phyloP scores from a whole-genome alignment of 1,140 invertebrate genomes.

The Drosophila oshimai region DNA sequence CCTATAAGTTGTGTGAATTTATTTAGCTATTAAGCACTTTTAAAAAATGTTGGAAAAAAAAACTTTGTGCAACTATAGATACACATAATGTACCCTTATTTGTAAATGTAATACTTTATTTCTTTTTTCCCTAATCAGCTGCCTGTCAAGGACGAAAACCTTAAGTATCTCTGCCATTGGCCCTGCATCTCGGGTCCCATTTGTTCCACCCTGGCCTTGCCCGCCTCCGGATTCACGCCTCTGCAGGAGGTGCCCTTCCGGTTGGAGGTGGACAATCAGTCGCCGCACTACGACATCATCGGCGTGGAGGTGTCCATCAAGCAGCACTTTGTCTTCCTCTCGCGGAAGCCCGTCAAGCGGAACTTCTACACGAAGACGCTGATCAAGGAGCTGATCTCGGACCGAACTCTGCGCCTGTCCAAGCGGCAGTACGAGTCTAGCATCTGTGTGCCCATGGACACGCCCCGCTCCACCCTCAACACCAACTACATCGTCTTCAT shows the following conservation, averaged over 20 bases:
- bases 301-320: constrained; percentile 70
- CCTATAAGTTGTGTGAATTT: too few relatives aligned
- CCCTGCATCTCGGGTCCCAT: constrained; percentile 77
- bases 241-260: constrained; percentile 70
- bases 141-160: constrained; percentile 70
- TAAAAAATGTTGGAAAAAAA: too few relatives aligned
- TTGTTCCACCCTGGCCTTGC: constrained; percentile 54
- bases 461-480: constrained; percentile 72
- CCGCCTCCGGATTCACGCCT: constrained; percentile 70
- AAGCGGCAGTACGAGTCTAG: constrained; percentile 70
- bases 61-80: too few relatives aligned
- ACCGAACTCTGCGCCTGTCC: constrained; percentile 66
- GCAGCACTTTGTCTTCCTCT: constrained; percentile 76
- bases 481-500: constrained; percentile 78
- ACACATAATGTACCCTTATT: too few relatives aligned
- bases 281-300: constrained; percentile 73
- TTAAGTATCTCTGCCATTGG: constrained; percentile 80
- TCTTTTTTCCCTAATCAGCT: constrained; percentile 26
- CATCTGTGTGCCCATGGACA: constrained; percentile 69
- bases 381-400: constrained; percentile 55
- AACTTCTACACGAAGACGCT: constrained; percentile 75
- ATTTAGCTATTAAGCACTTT: too few relatives aligned
- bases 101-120: too few relatives aligned
- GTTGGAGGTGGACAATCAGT: constrained; percentile 77
- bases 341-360: constrained; percentile 71